Evolutionary conservation across 2,888 invertebrate genomes (phyloP), one percentile per base, ranked within the genome.

Genomic region (Mamestra brassicae): DNA sequence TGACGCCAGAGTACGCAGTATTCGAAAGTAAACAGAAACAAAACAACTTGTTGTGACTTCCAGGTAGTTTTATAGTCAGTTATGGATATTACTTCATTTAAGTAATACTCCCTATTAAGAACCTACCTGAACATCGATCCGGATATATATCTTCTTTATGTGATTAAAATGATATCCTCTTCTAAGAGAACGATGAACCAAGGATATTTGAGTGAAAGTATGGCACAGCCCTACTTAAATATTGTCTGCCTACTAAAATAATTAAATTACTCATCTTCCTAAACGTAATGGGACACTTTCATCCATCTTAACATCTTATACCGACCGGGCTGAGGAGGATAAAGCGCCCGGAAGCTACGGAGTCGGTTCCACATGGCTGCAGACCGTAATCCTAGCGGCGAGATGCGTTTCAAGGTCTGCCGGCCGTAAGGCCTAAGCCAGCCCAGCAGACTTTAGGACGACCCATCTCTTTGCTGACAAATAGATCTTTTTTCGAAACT

Each of bases 11-110:
- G 67, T 61, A 50, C n/a, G 11, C 42, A 63, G 36, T 61, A 26
- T 8, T 58, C 4, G 52, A 63, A 60, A 54, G 54, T 64, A 72
- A 54, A 76, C 38, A 52, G 4, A 57, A 52, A 57, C 4, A 38
- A 50, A 60, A 52, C 45, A 62, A 38, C 11, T 10, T 10, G 11
- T 66, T 34, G 4, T 60, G 13, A 26, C 13, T 58, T 60, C 26
- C 36, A 38, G 42, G 47, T 17, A 26, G 26, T 0, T 17, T 5
- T 38, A 26, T 38, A 38, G 38, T 38, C 38, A 1, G 38, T 38
- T 38, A 38, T 38, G 38, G 3, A 38, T 5, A 5, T 38, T 2
- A 38, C 38, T 38, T 38, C 2, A 38, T 26, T 26, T 1, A 26
- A 1, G 38, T 38, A 4, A 4, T 38, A 38, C 38, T 38, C 38